Percentiles rank a stretch among this genome's conserved stretches.
Evolutionary conservation across 2,888 invertebrate species (phyloP).

Genomic region (Acleris laterana): DNA sequence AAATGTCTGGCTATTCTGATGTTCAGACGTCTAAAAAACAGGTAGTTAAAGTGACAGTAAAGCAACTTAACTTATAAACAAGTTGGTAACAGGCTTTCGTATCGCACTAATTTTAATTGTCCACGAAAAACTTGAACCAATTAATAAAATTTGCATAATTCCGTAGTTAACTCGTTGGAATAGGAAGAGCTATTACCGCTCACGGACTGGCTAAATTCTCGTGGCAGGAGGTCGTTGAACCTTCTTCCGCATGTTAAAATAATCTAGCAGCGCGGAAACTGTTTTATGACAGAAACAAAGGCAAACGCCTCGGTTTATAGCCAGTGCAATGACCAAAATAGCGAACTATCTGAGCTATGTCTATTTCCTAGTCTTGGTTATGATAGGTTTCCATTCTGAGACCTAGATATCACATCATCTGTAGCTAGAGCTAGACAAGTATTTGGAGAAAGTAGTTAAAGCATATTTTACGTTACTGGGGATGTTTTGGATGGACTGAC

Average conservation of each 20-base stretch:
- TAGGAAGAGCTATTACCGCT: slow-evolving; percentile 17
- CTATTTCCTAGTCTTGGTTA: slow-evolving; percentile 1
- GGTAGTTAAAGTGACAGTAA: background rate
- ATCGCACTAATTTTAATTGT: slow-evolving; percentile 13
- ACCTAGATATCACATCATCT: too few relatives aligned
- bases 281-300: slow-evolving; percentile 31
- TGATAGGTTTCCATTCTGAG: background rate
- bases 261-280: slow-evolving; percentile 30
- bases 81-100: background rate
- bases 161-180: slow-evolving; percentile 16
- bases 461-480: too few relatives aligned
- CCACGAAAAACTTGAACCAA: slow-evolving; percentile 10
- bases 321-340: slow-evolving; percentile 34
- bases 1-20: background rate
- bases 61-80: background rate
- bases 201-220: slow-evolving; percentile 23
- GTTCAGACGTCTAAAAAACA: background rate
- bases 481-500: too few relatives aligned
- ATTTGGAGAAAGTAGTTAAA: too few relatives aligned
- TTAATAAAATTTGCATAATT: slow-evolving; percentile 31
- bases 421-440: too few relatives aligned
- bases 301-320: slow-evolving; percentile 22
- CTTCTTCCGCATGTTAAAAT: slow-evolving; percentile 41
- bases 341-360: slow-evolving; percentile 8
- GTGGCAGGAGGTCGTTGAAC: slow-evolving; percentile 35